Evolutionary conservation across 2,888 invertebrate genomes (phyloP).

Genomic region (Andrena fulva): DNA sequence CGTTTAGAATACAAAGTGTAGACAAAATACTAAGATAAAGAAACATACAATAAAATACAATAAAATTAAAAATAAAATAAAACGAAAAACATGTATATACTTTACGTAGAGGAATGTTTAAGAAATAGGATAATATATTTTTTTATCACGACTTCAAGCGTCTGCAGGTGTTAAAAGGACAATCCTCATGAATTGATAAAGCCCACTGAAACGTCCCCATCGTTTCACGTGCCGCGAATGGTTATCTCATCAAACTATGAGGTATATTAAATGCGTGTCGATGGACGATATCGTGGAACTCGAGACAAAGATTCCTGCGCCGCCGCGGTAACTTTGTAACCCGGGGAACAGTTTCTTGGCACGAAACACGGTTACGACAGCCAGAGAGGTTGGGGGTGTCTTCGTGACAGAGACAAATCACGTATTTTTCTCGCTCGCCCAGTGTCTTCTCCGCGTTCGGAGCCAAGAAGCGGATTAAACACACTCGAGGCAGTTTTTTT

Average conservation of each 20-base stretch:
- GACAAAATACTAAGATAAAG: too few relatives aligned
- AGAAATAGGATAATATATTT: neutral
- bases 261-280: neutral
- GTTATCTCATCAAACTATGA: neutral
- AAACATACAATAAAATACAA: too few relatives aligned
- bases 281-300: neutral
- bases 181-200: neutral
- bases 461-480: constrained; percentile 54
- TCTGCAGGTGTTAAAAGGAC: neutral
- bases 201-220: too few relatives aligned
- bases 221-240: neutral
- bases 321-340: constrained; percentile 33
- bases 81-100: too few relatives aligned
- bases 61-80: too few relatives aligned
- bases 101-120: too few relatives aligned
- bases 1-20: too few relatives aligned
- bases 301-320: constrained; percentile 8
- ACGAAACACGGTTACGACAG: constrained; percentile 33
- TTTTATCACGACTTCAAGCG: neutral
- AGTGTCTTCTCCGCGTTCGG: constrained; percentile 9
- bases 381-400: neutral
- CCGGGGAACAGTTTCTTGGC: constrained; percentile 48
- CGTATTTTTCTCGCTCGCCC: constrained; percentile 51
- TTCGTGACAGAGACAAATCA: constrained; percentile 49
- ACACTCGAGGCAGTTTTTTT: constrained; percentile 32